Base-by-base conservation (phyloP, 2,113 vertebrate genomes). In the Aldabrachelys gigantea region DNA sequence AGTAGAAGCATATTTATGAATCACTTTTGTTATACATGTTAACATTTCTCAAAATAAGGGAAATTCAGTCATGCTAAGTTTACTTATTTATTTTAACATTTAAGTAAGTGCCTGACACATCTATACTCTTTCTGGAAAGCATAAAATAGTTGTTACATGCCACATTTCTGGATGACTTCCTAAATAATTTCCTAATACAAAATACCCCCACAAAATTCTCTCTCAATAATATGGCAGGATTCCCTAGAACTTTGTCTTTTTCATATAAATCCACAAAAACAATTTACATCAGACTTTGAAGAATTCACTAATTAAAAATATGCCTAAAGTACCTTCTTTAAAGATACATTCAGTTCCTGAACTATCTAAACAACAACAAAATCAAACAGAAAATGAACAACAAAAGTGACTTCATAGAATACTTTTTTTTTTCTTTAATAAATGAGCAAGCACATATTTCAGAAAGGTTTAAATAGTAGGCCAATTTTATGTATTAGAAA, bases 61-160 rank as follows among this genome's bases (percentile, higher is more conserved):
- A 35, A 8, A n/a, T 1, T 78, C n/a, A 93, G 29, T 65, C 54
- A 56, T 52, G 22, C 1, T 47, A 80, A 11, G 29, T 91, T 80
- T 29, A 86, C 41, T 17, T 82, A 21, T 10, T 72, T 91, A 16
- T 31, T n/a, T 79, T 84, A 9, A 79, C 89, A 91, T 84, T 79
- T 38, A 85, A 80, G 59, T 72, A 84, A 83, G 78, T 93, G 69
- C 2, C 9, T 84, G 35, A 7, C 80, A 80, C n/a, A 87, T 49
- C 38, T 41, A 75, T 89, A n/a, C 22, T 85, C 5, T 50, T 65
- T 82, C 54, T 56, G 82, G 76, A 89, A 96, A 95, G 76, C 53
- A 95, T 44, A 24, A 94, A 96, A 89, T 84, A 96, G 31, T 31
- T 90, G 87, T 95, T 89, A 59, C 53, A 91, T 31, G 78, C 49